Conservation (phyloP, 2,113 vertebrate species). For the Erythrolamprus reginae region DNA sequence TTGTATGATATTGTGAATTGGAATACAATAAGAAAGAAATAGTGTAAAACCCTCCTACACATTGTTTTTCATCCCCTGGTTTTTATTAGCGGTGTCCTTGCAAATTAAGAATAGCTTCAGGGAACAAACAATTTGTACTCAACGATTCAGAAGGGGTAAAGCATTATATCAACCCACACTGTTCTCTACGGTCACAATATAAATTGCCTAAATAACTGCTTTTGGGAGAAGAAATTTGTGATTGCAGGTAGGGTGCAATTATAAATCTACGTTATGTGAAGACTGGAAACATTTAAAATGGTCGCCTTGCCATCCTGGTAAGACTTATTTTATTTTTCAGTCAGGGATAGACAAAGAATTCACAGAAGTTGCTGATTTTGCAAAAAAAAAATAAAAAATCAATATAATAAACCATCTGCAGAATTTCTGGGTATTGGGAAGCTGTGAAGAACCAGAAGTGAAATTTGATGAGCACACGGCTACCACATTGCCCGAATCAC, state of each 20-base stretch:
- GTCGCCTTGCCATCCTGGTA: not conserved
- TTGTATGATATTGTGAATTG: not conserved
- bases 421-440: not conserved
- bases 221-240: not conserved
- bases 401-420: not conserved
- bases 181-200: not conserved
- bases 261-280: not conserved
- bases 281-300: not conserved
- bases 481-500: not conserved
- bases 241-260: not conserved
- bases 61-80: not conserved
- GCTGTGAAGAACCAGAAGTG: not conserved
- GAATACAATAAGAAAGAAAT: no score
- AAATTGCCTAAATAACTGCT: not conserved
- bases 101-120: not conserved
- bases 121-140: not conserved
- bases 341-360: not conserved
- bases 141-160: not conserved
- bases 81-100: not conserved
- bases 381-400: not conserved
- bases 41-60: not conserved
- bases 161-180: not conserved
- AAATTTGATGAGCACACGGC: not conserved
- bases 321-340: not conserved
- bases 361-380: not conserved